Evolutionary conservation across 2,113 vertebrate genomes (phyloP), one percentile per base, ranked within the genome.

Genomic region (Megaleporinus macrocephalus): DNA sequence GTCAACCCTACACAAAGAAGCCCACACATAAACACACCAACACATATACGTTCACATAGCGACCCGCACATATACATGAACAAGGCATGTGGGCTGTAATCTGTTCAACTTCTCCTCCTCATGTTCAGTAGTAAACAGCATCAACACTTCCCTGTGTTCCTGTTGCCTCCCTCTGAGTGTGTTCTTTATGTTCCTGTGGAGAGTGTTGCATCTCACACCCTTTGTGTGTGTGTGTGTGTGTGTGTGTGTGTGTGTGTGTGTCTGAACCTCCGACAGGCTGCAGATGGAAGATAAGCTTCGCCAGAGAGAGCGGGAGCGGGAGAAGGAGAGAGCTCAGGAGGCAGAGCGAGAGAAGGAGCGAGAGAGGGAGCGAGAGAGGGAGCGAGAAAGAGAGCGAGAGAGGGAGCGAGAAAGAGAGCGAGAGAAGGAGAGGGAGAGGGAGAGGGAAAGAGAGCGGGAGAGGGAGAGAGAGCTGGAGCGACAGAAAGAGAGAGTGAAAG

Each of bases 261-360:
- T 79, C 53, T 68, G 76, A 88, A 90, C 89, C 57, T 69, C 65
- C 73, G 76, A 18, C 85, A 99, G 98, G 93, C 93, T 98, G 85
- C 98, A 99, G 88, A 94, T 98, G 93, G 97, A 98, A 5, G 97
- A 99, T 83, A 97, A 98, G 91, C 92, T 98, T 86, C 90, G 97
- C 65, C 96, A 96, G 86, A 90, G 95, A 61, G 95, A 96, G 78
- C 90, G 95, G 0, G 95, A 97, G 71, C 85, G 96, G 0, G 96
- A 96, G 61, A 87, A 86, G 89, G 93, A 1, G 95, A 96, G 79
- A 73, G 88, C 95, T 83, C 85, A 89, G 0, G 96, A 97, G 89
- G 89, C 86, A 76, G 96, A 97, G 86, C 83, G 92, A 0, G 95
- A 96, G 29, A 69, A 96, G 97, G 33, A 81, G 93, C 0, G 96